Conservation (phyloP, 1,140 invertebrate species). For the Ectropis grisescens region DNA sequence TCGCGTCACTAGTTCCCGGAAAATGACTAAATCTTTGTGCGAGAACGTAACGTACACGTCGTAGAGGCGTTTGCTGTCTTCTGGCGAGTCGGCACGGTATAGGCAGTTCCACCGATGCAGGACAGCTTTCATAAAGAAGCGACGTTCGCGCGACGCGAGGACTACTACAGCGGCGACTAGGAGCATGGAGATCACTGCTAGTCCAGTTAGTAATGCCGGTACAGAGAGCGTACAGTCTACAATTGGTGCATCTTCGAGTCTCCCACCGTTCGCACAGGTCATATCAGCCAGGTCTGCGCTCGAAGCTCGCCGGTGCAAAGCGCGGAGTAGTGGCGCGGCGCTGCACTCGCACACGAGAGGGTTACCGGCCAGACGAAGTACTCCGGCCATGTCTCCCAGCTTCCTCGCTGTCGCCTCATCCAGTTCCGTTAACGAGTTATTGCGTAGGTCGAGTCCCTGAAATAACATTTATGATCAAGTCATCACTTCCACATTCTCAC, state of each 20-base stretch:
- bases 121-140: too few relatives aligned
- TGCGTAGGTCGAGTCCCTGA: too few relatives aligned
- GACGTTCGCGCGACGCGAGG: too few relatives aligned
- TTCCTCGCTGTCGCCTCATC: too few relatives aligned
- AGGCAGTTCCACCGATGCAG: too few relatives aligned
- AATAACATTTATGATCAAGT: too few relatives aligned
- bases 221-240: background rate
- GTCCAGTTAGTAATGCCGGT: background rate
- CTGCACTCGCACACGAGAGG: constrained; percentile 21
- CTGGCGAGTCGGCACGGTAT: too few relatives aligned
- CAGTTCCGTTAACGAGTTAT: too few relatives aligned
- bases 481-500: too few relatives aligned
- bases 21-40: constrained; percentile 1
- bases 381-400: too few relatives aligned
- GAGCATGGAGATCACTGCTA: background rate
- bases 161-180: background rate
- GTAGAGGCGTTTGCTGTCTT: background rate
- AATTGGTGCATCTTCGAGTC: background rate
- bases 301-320: constrained; percentile 1
- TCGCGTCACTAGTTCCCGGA: constrained; percentile 1
- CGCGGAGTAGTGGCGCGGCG: constrained; percentile 3
- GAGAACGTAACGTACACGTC: constrained; percentile 8
- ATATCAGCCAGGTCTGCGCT: background rate
- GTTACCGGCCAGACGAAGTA: constrained; percentile 20
- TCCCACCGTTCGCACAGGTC: background rate